phyloP scores from a whole-genome alignment of 2,888 invertebrate genomes.

The Pandemis cinnamomeana region DNA sequence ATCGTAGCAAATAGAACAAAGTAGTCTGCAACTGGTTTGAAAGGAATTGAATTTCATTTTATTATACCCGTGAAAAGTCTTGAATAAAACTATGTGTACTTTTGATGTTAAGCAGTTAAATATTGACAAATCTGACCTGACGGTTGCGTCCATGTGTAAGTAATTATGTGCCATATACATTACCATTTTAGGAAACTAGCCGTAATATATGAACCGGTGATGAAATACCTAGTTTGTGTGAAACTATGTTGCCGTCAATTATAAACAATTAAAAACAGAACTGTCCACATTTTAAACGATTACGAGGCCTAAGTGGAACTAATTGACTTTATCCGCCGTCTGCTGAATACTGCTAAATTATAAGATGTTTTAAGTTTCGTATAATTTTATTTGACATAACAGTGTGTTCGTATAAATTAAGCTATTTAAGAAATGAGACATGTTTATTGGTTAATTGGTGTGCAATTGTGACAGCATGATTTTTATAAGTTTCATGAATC shows the following conservation, averaged over 20 bases:
- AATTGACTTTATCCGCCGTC: slow-evolving; percentile 16
- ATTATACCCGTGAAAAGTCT: no score
- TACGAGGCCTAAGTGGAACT: slow-evolving; percentile 20
- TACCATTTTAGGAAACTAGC: slow-evolving; percentile 14
- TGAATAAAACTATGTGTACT: no score
- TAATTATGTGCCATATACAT: neutral
- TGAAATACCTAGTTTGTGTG: slow-evolving; percentile 3
- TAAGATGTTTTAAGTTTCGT: neutral
- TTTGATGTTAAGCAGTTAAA: no score
- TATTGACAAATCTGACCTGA: neutral
- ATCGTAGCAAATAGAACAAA: no score
- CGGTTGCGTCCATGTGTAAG: neutral
- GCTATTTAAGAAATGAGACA: neutral
- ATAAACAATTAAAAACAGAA: slow-evolving; percentile 42
- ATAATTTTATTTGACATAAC: neutral
- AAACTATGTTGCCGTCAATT: slow-evolving; percentile 31
- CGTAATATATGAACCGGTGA: neutral
- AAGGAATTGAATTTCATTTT: no score
- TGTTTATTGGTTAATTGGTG: no score
- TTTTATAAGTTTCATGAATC: no score
- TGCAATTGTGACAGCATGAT: no score
- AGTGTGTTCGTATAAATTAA: neutral
- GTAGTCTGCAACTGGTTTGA: no score
- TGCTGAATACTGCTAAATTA: neutral
- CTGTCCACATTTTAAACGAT: slow-evolving; percentile 39